Base-by-base conservation (phyloP, 2,888 invertebrate species). In the Hirtodrosophila cameraria region DNA sequence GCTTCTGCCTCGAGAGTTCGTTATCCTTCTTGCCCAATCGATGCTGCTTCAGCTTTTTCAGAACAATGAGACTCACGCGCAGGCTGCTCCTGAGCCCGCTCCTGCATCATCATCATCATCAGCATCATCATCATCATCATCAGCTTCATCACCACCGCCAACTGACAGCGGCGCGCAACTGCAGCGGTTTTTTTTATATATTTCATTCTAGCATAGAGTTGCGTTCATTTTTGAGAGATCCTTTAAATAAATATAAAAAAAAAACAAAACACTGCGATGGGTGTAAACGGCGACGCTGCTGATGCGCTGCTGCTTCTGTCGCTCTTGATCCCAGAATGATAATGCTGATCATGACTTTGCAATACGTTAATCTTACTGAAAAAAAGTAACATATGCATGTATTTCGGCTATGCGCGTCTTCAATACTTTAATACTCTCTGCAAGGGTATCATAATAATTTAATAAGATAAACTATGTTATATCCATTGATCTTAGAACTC, bases 11-110 rank as follows among this genome's bases (percentile, higher is more conserved):
- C n/a, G 39, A 36, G 55, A 75, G 81, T 86, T 81, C 86, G 81
- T 84, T 86, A 81, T 81, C 75, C 84, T 84, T 33, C 46, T 50
- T 77, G 68, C 75, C 49, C 52, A 67, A 69, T 72, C 77, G 74
- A 54, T 54, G 61, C n/a, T 39, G 58, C 50, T 60, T 60, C 25
- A 27, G 27, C 23, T 49, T 50, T 33, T 59, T 31, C 12, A 12
- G 12, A 58, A 78, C 75, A 78, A 76, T 65, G 50, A 73, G 39
- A 8, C 61, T 23, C 39, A n/a, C 38, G 49, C 43, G 46, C 53
- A 68, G 53, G 36, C 57, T 68, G 70, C 45, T 58, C 23, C 42
- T 27, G 15, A 6, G 7, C 15, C 45, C 27, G 36, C 58, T 45
- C 33, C 33, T 54, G 35, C 36, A 27, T 4, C 52, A 53, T 67